These are phyloP conservation scores for Bombus breviceps DNA, from an alignment of 1,140 invertebrate species.

Conservation along the genomic window DNA sequence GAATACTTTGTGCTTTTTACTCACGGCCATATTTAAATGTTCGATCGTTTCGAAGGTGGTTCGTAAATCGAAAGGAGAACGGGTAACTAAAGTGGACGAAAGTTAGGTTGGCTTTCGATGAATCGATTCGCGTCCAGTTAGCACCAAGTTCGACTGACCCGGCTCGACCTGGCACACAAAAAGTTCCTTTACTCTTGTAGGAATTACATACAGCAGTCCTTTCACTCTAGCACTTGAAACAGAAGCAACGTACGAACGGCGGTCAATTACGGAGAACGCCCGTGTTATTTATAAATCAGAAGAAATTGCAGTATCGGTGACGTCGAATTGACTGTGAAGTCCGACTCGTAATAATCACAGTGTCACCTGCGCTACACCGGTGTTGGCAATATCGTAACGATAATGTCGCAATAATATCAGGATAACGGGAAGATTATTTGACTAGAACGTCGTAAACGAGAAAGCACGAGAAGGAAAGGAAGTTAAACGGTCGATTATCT, in stretches of 20 bases:
- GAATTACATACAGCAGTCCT: neutral
- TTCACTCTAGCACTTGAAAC: neutral
- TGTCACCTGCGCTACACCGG: too few species aligned
- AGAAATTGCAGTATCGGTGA: neutral
- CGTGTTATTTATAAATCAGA: neutral
- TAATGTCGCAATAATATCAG: neutral
- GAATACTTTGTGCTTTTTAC: neutral
- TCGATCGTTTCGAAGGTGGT: too few species aligned
- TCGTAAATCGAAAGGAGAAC: neutral
- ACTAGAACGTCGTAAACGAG: neutral
- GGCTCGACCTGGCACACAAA: slow-evolving; percentile 8
- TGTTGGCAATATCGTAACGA: neutral
- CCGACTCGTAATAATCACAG: neutral
- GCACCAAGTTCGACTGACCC: neutral
- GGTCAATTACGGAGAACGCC: neutral
- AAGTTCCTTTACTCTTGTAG: slow-evolving; percentile 1
- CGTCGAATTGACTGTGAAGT: neutral
- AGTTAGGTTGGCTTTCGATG: neutral
- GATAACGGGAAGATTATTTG: neutral
- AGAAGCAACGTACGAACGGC: neutral
- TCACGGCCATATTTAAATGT: neutral
- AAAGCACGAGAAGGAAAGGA: neutral
- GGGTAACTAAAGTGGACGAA: too few species aligned
- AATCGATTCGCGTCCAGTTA: slow-evolving; percentile 6
- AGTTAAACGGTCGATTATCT: slow-evolving; percentile 37